Evolutionary conservation across 2,888 invertebrate species (phyloP), one percentile per base, ranked within the genome.

Genomic region (Leucoptera coffeella): DNA sequence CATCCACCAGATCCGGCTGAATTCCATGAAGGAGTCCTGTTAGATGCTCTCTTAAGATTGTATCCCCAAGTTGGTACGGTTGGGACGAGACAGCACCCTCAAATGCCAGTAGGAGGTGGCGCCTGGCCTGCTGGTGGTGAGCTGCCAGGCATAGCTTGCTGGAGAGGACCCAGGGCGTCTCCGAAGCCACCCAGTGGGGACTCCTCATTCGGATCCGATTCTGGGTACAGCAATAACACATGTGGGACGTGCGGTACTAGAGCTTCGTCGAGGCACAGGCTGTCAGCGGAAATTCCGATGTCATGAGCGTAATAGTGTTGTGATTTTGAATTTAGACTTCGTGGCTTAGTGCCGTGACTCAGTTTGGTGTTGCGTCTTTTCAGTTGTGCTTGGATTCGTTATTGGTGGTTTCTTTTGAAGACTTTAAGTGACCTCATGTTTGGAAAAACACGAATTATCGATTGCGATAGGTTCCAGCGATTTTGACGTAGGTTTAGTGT

Each of bases 141-240:
- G 33, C 43, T 78, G 27, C 67, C 67, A 15, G 67, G 65, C 1
- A 76, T 76, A 25, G 76, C 73, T 24, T 80, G 71, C 45, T 74
- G 75, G 65, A 73, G 73, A 47, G 75, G 56, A 37, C 73, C 57
- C 12, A 50, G 58, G 34, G 62, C 60, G 2, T 65, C 73, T 19
- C 75, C 75, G 2, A 78, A 78, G 41, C 77, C 78, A 21, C 80
- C 80, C 28, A 78, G 79, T 33, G 78, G 80, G 36, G 83, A 84
- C 42, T 85, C 85, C 4, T 85, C 85, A 4, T 82, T 87, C 37
- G 87, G 87, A 15, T 87, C 87, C 6, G 88, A 88, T 56, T 87
- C 87, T 23, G 87, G 88, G 7, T 88, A 88, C 56, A 88, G 87
- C 52, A 86, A 88, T 54, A 82, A 83, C 43, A 84, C 83, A 4